Percentiles rank a stretch among this genome's conserved stretches.
Evolutionary conservation across 2,113 vertebrate genomes (phyloP).

Genomic region (Gasterosteus aculeatus): DNA sequence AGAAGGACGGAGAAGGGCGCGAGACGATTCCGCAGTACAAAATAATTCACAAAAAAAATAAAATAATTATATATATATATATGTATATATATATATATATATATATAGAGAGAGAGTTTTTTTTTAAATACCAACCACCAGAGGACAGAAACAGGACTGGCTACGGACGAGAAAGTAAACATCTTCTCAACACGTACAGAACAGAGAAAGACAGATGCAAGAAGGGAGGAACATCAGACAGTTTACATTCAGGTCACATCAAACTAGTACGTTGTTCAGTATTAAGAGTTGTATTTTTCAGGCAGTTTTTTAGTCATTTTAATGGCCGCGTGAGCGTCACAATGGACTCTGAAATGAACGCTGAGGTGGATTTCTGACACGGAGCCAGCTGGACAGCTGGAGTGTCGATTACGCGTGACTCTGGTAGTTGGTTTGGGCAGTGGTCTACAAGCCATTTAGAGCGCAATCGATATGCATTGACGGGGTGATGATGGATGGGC

Average conservation of each 20-base stretch:
- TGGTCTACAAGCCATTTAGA: slow-evolving; percentile 53
- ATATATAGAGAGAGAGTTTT: slow-evolving; percentile 29
- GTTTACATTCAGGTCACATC: slow-evolving; percentile 85
- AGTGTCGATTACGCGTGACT: slow-evolving; percentile 53
- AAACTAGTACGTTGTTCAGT: slow-evolving; percentile 67
- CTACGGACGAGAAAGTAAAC: slow-evolving; percentile 75
- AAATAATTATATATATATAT: background rate
- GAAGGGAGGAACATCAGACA: slow-evolving; percentile 81
- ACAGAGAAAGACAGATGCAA: slow-evolving; percentile 79
- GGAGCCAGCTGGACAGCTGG: too few species aligned
- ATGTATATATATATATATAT: background rate
- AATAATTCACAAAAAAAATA: slow-evolving; percentile 77
- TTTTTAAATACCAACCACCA: slow-evolving; percentile 77
- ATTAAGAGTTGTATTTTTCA: slow-evolving; percentile 58
- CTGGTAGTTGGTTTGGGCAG: slow-evolving; percentile 67
- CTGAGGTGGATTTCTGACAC: slow-evolving; percentile 7
- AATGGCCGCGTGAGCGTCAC: slow-evolving; percentile 51
- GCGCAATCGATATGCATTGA: slow-evolving; percentile 44
- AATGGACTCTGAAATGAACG: slow-evolving; percentile 24
- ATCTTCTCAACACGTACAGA: slow-evolving; percentile 73
- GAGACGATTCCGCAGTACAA: slow-evolving; percentile 75
- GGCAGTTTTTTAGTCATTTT: slow-evolving; percentile 64
- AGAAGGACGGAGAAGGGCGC: slow-evolving; percentile 38
- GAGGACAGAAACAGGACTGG: slow-evolving; percentile 79
- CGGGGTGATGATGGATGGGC: slow-evolving; percentile 19